Percentiles rank a stretch among this genome's conserved stretches.
phyloP scores from a whole-genome alignment of 1,140 invertebrate genomes.

The Coelopa frigida region DNA sequence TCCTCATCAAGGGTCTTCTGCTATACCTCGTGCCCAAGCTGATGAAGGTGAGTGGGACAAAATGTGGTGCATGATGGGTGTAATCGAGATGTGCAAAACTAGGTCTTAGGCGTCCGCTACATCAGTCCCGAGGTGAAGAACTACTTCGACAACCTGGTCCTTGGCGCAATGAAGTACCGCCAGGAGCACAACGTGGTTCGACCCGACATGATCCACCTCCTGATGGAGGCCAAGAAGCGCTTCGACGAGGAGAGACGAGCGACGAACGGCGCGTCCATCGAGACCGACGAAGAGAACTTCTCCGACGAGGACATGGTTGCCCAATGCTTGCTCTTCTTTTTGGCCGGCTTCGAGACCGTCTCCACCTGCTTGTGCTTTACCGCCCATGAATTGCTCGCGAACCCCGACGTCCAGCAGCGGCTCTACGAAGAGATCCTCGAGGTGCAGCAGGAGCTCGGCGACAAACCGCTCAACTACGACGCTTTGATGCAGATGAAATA shows the following conservation, averaged over 20 bases:
- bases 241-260: slow-evolving; percentile 38
- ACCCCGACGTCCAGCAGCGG: slow-evolving; percentile 41
- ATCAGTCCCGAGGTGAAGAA: background rate
- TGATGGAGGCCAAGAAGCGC: slow-evolving; percentile 29
- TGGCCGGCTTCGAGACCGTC: slow-evolving; percentile 43
- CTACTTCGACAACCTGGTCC: slow-evolving; percentile 50
- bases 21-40: slow-evolving; percentile 19
- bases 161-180: slow-evolving; percentile 48
- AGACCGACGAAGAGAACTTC: slow-evolving; percentile 2
- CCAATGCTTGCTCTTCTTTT: slow-evolving; percentile 43
- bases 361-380: slow-evolving; percentile 24
- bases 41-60: slow-evolving; percentile 25
- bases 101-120: background rate
- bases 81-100: slow-evolving; percentile 12
- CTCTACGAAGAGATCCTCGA: slow-evolving; percentile 34
- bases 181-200: slow-evolving; percentile 42
- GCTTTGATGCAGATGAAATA: slow-evolving; percentile 40
- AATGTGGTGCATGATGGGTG: slow-evolving; percentile 9
- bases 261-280: slow-evolving; percentile 13
- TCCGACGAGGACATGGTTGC: slow-evolving; percentile 28
- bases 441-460: slow-evolving; percentile 14
- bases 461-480: slow-evolving; percentile 23
- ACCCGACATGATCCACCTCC: slow-evolving; percentile 47
- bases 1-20: slow-evolving; percentile 22
- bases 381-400: slow-evolving; percentile 25